Base-by-base conservation (phyloP, 2,113 vertebrate species). In the Falcunculus frontatus region DNA sequence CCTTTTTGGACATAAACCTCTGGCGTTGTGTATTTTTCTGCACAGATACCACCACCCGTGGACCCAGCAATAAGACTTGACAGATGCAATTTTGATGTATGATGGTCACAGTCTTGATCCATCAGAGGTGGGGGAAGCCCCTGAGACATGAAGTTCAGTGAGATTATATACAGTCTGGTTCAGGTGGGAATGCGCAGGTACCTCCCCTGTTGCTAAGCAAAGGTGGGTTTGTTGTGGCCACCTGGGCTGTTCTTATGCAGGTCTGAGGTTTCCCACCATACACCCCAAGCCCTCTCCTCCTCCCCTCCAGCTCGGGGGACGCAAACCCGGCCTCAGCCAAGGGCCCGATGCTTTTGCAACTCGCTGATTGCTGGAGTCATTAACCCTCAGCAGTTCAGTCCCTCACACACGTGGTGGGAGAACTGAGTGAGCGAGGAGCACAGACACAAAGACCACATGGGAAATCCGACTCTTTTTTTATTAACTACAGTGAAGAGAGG, bases 371-470 rank as follows among this genome's bases (percentile, higher is more conserved):
- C 4, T 6, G 11, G 16, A 13, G 20, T 1, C 72, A 32, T 11
- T 3, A 9, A 21, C 35, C 18, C 35, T 13, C 35, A 35, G 52
- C 35, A 25, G 9, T 35, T 32, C 68, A 16, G 16, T 4, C 21
- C 32, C 42, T 80, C 67, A 64, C 32, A 32, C 32, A 11, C 42
- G 4, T 0, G 26, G 30, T 0, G 62, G 26, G 26, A 50, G 20
- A 76, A 32, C 35, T 4, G 32, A 32, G 30, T 0, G 10, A 76
- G 11, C 4, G 8, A 56, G 23, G 16, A 50, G 19, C 19, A 29
- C 4, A 67, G 8, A 35, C 1, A 13, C 13, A 44, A 64, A 81
- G 9, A 23, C 30, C 57, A 4, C 1, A 6, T 0, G 29, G 2
- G 1, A 47, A 35, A 27, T 4, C 8, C 12, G 52, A 17, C 16